Percentiles rank a stretch among this genome's conserved stretches.
These are phyloP conservation scores for Pocillopora grandis DNA, from an alignment of 92 coral and sea anemone species.

Conservation along the genomic window DNA sequence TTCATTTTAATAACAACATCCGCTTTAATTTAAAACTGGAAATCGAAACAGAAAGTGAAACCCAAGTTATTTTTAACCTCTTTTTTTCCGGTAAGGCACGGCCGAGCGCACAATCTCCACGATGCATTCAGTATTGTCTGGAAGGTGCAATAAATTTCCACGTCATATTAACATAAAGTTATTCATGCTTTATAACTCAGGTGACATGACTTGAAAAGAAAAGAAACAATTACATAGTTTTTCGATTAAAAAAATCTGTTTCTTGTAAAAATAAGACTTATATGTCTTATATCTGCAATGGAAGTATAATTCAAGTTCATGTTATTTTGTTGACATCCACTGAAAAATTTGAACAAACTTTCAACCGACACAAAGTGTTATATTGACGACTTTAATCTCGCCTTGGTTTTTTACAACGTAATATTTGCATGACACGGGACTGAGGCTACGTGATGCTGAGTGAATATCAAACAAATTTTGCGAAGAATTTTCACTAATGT, in stretches of 20 bases:
- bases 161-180: not conserved
- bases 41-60: not conserved
- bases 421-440: constrained; percentile 11
- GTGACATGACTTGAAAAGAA: not conserved
- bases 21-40: not conserved
- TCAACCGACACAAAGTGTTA: not conserved
- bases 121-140: not conserved
- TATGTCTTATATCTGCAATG: too few relatives aligned
- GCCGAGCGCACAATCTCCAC: too few relatives aligned
- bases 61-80: not conserved
- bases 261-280: not conserved
- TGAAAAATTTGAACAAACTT: too few relatives aligned
- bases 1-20: constrained; percentile 8
- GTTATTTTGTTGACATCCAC: too few relatives aligned
- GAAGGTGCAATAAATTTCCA: not conserved
- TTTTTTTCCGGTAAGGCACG: not conserved
- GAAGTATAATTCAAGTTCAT: too few relatives aligned
- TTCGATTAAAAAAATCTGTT: not conserved
- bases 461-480: constrained; percentile 8
- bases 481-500: not conserved
- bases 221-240: not conserved
- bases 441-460: not conserved
- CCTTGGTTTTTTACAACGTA: not conserved
- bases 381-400: not conserved
- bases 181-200: not conserved